A percentile compares a stretch with the other conserved stretches of the same genome.
Conservation (phyloP, 2,888 invertebrate species). For the Dolichopus griseipennis region DNA sequence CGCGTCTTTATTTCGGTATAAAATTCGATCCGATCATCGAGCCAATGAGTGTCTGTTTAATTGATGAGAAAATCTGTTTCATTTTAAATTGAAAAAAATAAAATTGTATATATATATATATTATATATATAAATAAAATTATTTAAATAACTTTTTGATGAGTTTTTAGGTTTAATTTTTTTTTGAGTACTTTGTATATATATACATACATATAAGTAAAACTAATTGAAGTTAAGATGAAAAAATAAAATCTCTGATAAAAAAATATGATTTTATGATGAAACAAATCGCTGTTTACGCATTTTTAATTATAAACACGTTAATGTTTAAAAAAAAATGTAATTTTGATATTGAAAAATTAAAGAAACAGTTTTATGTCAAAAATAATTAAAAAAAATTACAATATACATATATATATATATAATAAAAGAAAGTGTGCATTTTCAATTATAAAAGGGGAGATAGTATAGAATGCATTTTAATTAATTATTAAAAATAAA, state of each 20-base stretch:
- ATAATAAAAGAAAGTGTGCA: too few relatives aligned
- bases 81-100: background rate
- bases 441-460: too few relatives aligned
- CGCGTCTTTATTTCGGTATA: background rate
- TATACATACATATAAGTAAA: too few relatives aligned
- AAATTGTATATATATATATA: background rate
- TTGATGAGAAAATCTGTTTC: conserved; percentile 6
- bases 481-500: too few relatives aligned
- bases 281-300: conserved; percentile 3
- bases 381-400: background rate
- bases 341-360: background rate
- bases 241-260: background rate
- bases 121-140: background rate
- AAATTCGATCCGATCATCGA: background rate
- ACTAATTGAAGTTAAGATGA: too few relatives aligned
- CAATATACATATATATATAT: too few relatives aligned
- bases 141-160: background rate
- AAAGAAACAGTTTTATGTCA: background rate
- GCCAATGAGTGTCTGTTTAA: background rate
- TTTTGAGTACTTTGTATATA: too few relatives aligned
- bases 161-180: background rate
- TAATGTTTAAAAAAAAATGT: background rate
- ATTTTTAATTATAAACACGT: background rate
- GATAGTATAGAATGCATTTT: too few relatives aligned
- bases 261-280: background rate